Percentiles rank a stretch among this genome's conserved stretches.
Conservation (phyloP, 2,888 invertebrate genomes). For the Oxystoma pomonae region DNA sequence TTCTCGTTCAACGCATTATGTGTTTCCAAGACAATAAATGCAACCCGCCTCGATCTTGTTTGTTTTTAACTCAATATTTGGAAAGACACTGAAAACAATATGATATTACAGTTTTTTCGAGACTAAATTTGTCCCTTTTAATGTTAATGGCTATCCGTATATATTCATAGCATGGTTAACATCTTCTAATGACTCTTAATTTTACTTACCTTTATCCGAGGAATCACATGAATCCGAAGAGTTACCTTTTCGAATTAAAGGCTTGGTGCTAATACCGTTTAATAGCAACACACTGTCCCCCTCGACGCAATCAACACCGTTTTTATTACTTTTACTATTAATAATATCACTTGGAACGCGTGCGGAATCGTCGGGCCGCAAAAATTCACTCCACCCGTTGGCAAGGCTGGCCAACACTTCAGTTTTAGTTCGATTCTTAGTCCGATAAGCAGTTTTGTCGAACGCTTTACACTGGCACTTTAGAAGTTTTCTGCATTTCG, state of each 20-base stretch:
- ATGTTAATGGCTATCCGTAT: no score
- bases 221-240: constrained; percentile 45
- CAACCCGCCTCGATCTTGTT: no score
- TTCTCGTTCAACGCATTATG: no score
- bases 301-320: constrained; percentile 12
- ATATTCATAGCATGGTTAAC: no score
- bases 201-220: constrained; percentile 40
- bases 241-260: constrained; percentile 32
- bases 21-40: no score
- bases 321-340: constrained; percentile 19
- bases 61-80: no score
- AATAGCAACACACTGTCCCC: neutral
- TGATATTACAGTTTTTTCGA: no score
- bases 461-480: constrained; percentile 11
- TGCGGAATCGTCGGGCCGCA: constrained; percentile 17
- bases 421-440: constrained; percentile 37
- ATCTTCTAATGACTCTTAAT: no score
- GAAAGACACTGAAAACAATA: no score
- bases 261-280: constrained; percentile 1
- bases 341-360: constrained; percentile 22
- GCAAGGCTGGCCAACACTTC: constrained; percentile 22
- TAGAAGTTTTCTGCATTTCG: constrained; percentile 48
- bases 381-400: constrained; percentile 19
- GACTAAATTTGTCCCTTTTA: no score
- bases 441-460: constrained; percentile 42